Evolutionary conservation across 2,797 vertebrate species (phyloP).

Genomic region (Pantherophis alleghaniensis): DNA sequence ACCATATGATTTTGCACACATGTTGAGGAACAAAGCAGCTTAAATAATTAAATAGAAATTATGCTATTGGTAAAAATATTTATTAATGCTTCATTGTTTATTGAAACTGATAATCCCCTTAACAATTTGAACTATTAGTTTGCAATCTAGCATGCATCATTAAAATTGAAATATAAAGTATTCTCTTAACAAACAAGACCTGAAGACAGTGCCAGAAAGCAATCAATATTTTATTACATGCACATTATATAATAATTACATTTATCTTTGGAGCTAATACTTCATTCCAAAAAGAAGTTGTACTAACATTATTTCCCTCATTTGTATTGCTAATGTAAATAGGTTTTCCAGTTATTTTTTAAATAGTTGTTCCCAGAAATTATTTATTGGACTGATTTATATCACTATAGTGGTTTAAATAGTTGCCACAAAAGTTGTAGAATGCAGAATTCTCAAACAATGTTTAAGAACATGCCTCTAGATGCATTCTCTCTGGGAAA

Average conservation of each 20-base stretch:
- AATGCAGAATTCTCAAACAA: neutral
- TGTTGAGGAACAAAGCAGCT: neutral
- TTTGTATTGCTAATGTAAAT: neutral
- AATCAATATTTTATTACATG: neutral
- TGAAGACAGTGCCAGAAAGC: neutral
- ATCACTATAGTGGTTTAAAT: neutral
- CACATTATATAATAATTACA: neutral
- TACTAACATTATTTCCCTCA: neutral
- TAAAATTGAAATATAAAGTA: neutral
- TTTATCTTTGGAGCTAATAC: conserved; percentile 1
- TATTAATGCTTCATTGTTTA: neutral
- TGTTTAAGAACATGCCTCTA: neutral
- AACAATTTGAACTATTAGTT: neutral
- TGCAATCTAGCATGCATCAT: neutral
- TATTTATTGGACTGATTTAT: conserved; percentile 1
- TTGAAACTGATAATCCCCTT: neutral
- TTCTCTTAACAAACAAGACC: neutral
- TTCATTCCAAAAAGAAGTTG: neutral
- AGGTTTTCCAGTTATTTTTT: neutral
- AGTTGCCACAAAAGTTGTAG: neutral
- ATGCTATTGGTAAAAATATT: neutral
- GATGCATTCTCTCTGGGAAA: neutral
- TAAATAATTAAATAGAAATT: neutral
- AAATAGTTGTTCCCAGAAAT: neutral
- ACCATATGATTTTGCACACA: neutral